A percentile compares a stretch with the other conserved stretches of the same genome.
phyloP scores from a whole-genome alignment of 2,797 vertebrate genomes.

The Mus minutoides region DNA sequence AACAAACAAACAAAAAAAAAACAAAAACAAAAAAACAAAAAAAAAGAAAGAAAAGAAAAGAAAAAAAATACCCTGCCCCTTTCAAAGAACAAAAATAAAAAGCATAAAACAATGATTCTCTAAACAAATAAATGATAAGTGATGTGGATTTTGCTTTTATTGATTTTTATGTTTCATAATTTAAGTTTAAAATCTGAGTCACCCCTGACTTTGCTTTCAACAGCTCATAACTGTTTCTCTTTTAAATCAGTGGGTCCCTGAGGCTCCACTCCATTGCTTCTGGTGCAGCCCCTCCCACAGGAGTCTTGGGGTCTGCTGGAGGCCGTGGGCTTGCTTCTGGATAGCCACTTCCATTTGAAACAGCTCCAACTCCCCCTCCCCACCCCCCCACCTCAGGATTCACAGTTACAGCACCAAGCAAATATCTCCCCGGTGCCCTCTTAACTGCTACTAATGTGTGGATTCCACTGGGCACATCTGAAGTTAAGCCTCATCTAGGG shows the following conservation, averaged over 20 bases:
- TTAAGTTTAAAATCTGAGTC: neutral
- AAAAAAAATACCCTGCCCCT: neutral
- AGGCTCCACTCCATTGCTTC: neutral
- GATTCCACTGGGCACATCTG: conserved; percentile 3
- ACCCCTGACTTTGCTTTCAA: neutral
- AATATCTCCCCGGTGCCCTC: neutral
- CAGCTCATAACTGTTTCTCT: neutral
- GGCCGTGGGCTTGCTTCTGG: neutral
- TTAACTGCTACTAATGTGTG: conserved; percentile 26
- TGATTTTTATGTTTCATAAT: neutral
- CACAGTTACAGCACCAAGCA: neutral
- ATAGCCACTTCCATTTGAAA: conserved; percentile 12
- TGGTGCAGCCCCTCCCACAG: neutral
- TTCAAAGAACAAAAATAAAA: neutral
- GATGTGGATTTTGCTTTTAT: neutral
- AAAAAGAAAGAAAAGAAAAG: no score
- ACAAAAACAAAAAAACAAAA: neutral
- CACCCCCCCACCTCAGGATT: no score
- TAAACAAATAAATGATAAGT: neutral
- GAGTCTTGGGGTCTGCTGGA: neutral
- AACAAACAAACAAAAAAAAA: no score
- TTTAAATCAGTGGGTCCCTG: neutral
- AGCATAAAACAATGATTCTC: neutral
- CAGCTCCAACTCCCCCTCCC: no score
- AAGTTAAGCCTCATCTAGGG: conserved; percentile 35